Evolutionary conservation across 2,888 invertebrate genomes (phyloP).

Genomic region (Camponotus fellah): DNA sequence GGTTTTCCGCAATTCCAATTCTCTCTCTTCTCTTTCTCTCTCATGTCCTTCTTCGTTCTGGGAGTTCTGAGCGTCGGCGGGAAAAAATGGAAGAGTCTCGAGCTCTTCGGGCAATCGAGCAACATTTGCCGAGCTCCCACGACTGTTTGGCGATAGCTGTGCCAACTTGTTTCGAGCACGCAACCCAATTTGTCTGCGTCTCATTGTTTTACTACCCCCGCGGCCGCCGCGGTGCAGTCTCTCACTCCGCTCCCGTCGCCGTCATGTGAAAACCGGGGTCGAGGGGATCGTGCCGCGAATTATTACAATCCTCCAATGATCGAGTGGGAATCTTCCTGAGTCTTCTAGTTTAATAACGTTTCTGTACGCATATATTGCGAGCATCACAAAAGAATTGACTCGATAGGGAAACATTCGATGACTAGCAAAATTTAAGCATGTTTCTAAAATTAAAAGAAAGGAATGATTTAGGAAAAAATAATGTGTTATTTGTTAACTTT

Average conservation of each 20-base stretch:
- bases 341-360: conserved; percentile 42
- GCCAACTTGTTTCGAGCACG: conserved; percentile 85
- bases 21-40: not conserved
- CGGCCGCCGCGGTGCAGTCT: conserved; percentile 26
- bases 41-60: conserved; percentile 31
- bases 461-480: not conserved
- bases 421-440: not conserved
- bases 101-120: conserved; percentile 73
- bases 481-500: too few relatives aligned
- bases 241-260: conserved; percentile 39
- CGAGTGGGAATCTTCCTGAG: conserved; percentile 54
- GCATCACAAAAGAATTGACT: not conserved
- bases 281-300: conserved; percentile 65
- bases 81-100: conserved; percentile 71
- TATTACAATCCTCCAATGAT: conserved; percentile 66
- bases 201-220: conserved; percentile 81
- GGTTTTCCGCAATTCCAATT: conserved; percentile 67
- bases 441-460: not conserved
- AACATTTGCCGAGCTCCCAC: conserved; percentile 84
- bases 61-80: conserved; percentile 54
- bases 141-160: conserved; percentile 86
- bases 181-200: conserved; percentile 86
- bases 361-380: not conserved
- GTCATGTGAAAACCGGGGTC: conserved; percentile 18
- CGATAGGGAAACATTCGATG: not conserved